Evolutionary conservation across 2,113 vertebrate genomes (phyloP).

Genomic region (Phycodurus eques): DNA sequence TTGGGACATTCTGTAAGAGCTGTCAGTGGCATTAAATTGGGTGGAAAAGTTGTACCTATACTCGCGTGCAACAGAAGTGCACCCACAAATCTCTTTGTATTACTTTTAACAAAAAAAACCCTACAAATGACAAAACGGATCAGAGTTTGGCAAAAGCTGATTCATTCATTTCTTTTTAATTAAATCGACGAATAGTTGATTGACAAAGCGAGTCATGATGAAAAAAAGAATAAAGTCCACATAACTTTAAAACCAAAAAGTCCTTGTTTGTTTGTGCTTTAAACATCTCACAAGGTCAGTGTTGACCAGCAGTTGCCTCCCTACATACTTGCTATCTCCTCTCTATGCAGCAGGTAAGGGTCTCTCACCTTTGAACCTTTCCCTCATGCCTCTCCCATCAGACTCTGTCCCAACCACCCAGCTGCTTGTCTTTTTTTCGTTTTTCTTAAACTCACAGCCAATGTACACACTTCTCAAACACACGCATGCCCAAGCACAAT

Average conservation of each 20-base stretch:
- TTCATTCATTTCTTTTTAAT: conserved; percentile 36
- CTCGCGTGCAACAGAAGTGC: conserved; percentile 44
- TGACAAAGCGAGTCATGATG: neutral
- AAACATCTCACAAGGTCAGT: neutral
- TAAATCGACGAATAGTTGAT: conserved; percentile 13
- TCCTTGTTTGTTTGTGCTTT: neutral
- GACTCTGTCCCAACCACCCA: conserved; percentile 1
- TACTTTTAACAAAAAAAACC: conserved; percentile 23
- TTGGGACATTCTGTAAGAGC: conserved; percentile 8
- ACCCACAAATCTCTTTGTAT: conserved; percentile 60
- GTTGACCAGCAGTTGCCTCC: neutral
- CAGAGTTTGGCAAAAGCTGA: conserved; percentile 10
- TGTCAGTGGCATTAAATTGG: neutral
- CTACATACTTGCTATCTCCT: neutral
- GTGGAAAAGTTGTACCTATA: neutral
- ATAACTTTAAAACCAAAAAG: conserved; percentile 18
- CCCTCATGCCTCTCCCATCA: neutral
- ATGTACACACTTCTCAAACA: conserved; percentile 60
- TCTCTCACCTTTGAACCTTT: conserved; percentile 12
- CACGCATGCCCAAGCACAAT: conserved; percentile 77
- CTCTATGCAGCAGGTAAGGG: neutral
- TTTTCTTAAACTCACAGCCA: conserved; percentile 11
- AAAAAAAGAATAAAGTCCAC: conserved; percentile 42
- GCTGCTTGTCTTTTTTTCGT: conserved; percentile 22
- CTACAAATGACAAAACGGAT: neutral